Conservation (phyloP, 1,140 invertebrate species). For the Drosophila ohnishii region DNA sequence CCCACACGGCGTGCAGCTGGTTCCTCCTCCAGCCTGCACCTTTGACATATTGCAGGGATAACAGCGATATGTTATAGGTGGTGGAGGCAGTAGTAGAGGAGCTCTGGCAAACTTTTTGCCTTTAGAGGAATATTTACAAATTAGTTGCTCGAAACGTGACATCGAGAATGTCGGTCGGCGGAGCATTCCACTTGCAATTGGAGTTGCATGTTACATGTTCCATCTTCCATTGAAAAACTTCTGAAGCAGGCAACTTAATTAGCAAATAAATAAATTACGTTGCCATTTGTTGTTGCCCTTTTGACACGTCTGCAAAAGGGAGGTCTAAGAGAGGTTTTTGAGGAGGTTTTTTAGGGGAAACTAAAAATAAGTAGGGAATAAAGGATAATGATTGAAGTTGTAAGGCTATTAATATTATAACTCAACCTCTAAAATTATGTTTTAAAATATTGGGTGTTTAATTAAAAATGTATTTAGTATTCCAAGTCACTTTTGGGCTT, state of each 20-base stretch:
- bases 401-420: not conserved
- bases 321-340: not conserved
- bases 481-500: not conserved
- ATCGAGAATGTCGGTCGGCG: slow-evolving; percentile 47
- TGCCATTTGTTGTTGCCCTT: slow-evolving; percentile 59
- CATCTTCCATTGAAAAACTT: slow-evolving; percentile 42
- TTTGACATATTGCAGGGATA: slow-evolving; percentile 71
- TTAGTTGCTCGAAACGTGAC: slow-evolving; percentile 79
- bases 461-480: not conserved
- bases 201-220: slow-evolving; percentile 24
- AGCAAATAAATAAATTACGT: slow-evolving; percentile 75
- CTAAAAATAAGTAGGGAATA: not conserved
- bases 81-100: not conserved
- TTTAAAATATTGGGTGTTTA: no score
- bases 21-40: slow-evolving; percentile 26
- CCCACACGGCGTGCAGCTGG: slow-evolving; percentile 69
- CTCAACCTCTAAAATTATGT: no score
- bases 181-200: slow-evolving; percentile 35
- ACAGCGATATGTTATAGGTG: not conserved
- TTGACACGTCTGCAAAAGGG: slow-evolving; percentile 4
- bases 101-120: slow-evolving; percentile 51
- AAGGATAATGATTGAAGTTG: not conserved
- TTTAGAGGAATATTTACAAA: slow-evolving; percentile 75
- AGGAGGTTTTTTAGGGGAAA: not conserved
- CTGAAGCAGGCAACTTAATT: slow-evolving; percentile 68